Evolutionary conservation across 1,140 invertebrate species (phyloP), one percentile per base, ranked within the genome.

Genomic region (Neodiprion pinetum): DNA sequence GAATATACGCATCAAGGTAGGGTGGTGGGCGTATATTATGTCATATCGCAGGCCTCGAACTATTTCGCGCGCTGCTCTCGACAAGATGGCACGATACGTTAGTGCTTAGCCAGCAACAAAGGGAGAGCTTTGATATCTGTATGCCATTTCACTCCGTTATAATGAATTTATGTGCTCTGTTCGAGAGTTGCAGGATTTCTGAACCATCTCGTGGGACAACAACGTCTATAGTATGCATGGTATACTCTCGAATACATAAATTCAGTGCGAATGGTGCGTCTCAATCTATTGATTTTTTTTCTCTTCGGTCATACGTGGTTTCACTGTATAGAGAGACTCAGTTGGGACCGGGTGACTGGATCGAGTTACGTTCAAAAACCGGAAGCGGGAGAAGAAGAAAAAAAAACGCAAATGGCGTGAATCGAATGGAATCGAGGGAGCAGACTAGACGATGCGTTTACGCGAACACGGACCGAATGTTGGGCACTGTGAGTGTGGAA

Each of bases 41-140:
- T 21, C 0, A 21, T 21, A 21, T 21, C 17, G 17, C 17, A 21
- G 17, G 17, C 17, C 17, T 21, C 17, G 17, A 21, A 21, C 17
- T 21, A 21, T 21, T 21, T 21, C 17, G 17, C 17, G 17, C 17
- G 17, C 17, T 21, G 17, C 17, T 21, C 17, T 21, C 17, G 0
- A 17, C 17, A 17, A 17, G 17, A 17, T 28, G 85, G 81, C 85
- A 85, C 81, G 85, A 85, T 84, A 83, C 82, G 80, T 86, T 86
- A 86, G 86, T 86, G 84, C 86, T 87, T 40, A 3, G 83, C 81
- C 81, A 86, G 84, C 83, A 87, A 84, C 84, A 79, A 81, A 84
- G 84, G 82, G 83, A 87, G 85, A 85, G 85, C 84, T 86, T 86
- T 82, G 83, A 83, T 85, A 84, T 85, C 84, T 85, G 83, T 17